phyloP scores from a whole-genome alignment of 2,888 invertebrate species.

The Tipula lateralis region DNA sequence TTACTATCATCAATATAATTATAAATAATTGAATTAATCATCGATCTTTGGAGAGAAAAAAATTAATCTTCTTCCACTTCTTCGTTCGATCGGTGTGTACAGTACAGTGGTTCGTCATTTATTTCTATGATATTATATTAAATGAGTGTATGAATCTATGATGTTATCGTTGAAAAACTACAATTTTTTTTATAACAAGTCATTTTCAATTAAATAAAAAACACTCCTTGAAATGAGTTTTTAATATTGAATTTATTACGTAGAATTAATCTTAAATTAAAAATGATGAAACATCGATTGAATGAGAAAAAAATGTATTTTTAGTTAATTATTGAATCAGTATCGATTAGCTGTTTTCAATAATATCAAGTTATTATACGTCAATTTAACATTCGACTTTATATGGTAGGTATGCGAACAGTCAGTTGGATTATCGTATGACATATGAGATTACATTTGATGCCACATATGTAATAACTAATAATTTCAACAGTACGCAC shows the following conservation, averaged over 20 bases:
- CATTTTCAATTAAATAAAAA: constrained; percentile 2
- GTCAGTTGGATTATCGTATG: background rate
- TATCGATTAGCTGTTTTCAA: background rate
- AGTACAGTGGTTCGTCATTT: background rate
- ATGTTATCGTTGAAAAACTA: background rate
- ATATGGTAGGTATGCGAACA: background rate
- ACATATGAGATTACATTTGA: too few relatives aligned
- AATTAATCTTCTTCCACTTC: background rate
- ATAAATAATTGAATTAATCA: constrained; percentile 24
- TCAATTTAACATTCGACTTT: background rate
- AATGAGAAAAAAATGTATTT: background rate
- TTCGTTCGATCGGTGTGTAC: background rate
- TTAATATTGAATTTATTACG: constrained; percentile 4
- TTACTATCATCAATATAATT: constrained; percentile 24
- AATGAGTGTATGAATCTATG: background rate
- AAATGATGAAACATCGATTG: constrained; percentile 14
- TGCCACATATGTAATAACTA: too few relatives aligned
- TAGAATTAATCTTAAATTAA: constrained; percentile 6
- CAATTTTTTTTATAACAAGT: background rate
- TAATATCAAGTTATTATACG: background rate
- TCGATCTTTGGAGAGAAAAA: background rate
- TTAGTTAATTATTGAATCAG: constrained; percentile 1
- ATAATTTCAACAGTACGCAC: too few relatives aligned
- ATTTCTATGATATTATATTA: background rate
- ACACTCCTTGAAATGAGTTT: constrained; percentile 4